Evolutionary conservation across 1,140 invertebrate genomes (phyloP).

Genomic region (Dendrolimus punctatus): DNA sequence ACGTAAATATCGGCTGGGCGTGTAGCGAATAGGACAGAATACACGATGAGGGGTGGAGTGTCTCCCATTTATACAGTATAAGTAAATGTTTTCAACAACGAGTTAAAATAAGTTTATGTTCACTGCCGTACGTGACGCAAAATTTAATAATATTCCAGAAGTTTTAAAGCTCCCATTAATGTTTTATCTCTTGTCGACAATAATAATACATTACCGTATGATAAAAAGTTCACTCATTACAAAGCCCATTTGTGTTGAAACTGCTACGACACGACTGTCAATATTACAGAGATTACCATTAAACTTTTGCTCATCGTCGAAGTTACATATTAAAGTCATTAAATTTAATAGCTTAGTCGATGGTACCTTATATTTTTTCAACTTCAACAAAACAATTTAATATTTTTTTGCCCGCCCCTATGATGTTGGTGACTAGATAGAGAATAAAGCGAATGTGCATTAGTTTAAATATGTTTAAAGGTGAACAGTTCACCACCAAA

Average conservation of each 20-base stretch:
- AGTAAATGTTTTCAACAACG: slow-evolving; percentile 44
- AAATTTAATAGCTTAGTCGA: too few species aligned
- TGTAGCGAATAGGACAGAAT: slow-evolving; percentile 67
- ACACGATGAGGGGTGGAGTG: slow-evolving; percentile 59
- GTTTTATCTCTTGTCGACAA: neutral
- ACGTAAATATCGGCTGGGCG: slow-evolving; percentile 66
- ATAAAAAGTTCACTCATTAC: slow-evolving; percentile 13
- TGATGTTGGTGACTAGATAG: neutral
- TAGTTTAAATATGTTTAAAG: slow-evolving; percentile 24
- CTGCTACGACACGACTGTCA: slow-evolving; percentile 13
- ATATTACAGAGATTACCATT: slow-evolving; percentile 19
- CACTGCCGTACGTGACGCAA: slow-evolving; percentile 18
- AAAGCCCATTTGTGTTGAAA: slow-evolving; percentile 7
- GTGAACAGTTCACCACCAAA: slow-evolving; percentile 40
- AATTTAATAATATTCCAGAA: slow-evolving; percentile 4
- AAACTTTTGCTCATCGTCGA: slow-evolving; percentile 1
- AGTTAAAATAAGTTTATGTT: slow-evolving; percentile 31
- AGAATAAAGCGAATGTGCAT: slow-evolving; percentile 10
- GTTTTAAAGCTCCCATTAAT: neutral
- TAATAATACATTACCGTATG: slow-evolving; percentile 12
- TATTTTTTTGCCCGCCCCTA: neutral
- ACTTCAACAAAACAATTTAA: too few species aligned
- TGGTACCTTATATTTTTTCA: too few species aligned
- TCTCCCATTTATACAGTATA: slow-evolving; percentile 51
- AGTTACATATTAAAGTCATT: too few species aligned